Conservation (phyloP, 2,113 vertebrate genomes). For the Psilopsiagon aurifrons region DNA sequence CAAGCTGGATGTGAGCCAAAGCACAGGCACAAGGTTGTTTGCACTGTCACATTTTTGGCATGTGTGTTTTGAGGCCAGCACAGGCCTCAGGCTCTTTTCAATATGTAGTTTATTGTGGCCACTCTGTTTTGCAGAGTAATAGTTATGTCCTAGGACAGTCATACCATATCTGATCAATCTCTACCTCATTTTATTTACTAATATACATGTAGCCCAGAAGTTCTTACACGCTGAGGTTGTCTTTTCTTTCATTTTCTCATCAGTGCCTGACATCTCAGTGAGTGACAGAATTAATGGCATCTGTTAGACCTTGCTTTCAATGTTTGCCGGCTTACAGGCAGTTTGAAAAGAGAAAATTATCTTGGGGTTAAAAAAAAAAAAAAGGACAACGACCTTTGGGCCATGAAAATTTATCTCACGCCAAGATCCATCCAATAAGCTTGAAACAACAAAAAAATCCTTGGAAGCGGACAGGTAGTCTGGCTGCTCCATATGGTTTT, state of each 20-base stretch:
- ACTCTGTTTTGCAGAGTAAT: background rate
- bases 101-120: background rate
- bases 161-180: background rate
- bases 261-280: background rate
- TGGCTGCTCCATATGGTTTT: background rate
- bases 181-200: background rate
- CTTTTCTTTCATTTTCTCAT: background rate
- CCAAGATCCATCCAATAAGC: background rate
- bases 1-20: background rate
- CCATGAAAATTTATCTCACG: background rate
- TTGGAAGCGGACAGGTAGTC: background rate
- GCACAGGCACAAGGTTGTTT: background rate
- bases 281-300: background rate
- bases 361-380: background rate
- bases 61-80: background rate
- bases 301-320: background rate
- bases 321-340: background rate
- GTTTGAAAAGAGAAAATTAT: background rate
- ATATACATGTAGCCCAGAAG: background rate
- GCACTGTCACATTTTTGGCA: background rate
- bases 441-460: background rate
- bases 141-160: background rate
- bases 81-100: background rate
- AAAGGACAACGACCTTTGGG: background rate
- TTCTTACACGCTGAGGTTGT: background rate